Percentiles rank a stretch among this genome's conserved stretches.
phyloP scores from a whole-genome alignment of 2,888 invertebrate species.

The Hoplodrina blanda region DNA sequence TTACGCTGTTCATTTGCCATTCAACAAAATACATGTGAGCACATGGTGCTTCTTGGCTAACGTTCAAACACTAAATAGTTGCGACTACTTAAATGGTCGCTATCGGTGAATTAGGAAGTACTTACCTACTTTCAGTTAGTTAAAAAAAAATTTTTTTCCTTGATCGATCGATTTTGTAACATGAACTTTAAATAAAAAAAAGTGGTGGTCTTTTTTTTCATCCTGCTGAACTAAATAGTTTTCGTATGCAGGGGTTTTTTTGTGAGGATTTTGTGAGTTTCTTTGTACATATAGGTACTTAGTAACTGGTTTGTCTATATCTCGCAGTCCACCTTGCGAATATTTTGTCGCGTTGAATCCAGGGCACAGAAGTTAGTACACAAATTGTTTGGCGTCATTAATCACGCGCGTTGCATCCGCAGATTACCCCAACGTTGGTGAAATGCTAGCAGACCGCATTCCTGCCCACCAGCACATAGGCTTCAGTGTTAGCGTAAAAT shows the following conservation, averaged over 20 bases:
- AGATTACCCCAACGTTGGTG: constrained; percentile 30
- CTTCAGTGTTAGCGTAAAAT: constrained; percentile 17
- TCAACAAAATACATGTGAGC: constrained; percentile 7
- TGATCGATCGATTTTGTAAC: neutral
- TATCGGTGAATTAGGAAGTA: constrained; percentile 20
- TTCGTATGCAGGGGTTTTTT: constrained; percentile 6
- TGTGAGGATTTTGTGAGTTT: no score
- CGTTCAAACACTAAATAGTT: constrained; percentile 36
- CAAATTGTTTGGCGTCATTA: constrained; percentile 48
- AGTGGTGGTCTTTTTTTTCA: neutral
- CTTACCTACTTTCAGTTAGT: neutral
- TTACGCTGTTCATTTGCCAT: constrained; percentile 12
- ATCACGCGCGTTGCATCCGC: constrained; percentile 33
- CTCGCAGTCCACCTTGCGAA: neutral
- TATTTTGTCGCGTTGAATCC: constrained; percentile 10
- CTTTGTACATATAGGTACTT: neutral
- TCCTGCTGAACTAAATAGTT: constrained; percentile 7
- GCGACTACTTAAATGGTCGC: constrained; percentile 4
- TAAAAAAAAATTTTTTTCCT: constrained; percentile 5
- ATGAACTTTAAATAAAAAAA: constrained; percentile 4
- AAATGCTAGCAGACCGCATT: constrained; percentile 29
- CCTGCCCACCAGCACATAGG: constrained; percentile 3
- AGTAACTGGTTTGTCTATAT: neutral
- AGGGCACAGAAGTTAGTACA: constrained; percentile 25
- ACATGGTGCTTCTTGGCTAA: constrained; percentile 28